Conservation (phyloP, 2,888 invertebrate species). For the Allolobophora icterica region DNA sequence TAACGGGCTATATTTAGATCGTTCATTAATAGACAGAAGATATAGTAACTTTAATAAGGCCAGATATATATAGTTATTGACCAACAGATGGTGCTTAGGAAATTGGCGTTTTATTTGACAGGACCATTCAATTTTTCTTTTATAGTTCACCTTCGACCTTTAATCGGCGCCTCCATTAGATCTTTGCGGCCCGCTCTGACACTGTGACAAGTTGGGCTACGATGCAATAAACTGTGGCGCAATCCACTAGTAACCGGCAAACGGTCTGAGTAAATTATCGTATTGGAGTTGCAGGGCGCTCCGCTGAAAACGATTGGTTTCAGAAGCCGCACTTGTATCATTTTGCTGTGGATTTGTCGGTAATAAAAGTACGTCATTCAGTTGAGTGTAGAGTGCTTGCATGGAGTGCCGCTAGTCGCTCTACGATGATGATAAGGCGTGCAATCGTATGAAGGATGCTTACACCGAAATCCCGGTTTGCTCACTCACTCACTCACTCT, state of each 20-base stretch:
- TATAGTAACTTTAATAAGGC: not conserved
- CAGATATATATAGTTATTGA: not conserved
- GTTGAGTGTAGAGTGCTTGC: not conserved
- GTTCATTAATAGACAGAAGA: not conserved
- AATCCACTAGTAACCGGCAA: not conserved
- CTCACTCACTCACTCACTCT: too few species aligned
- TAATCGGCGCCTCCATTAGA: not conserved
- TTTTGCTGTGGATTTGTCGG: not conserved
- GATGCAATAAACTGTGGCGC: not conserved
- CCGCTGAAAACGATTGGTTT: not conserved
- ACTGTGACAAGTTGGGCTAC: not conserved
- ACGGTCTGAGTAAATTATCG: not conserved
- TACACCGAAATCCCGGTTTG: not conserved
- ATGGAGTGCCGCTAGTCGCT: not conserved
- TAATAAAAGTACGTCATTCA: not conserved
- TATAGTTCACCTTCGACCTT: conserved; percentile 8
- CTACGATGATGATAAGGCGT: not conserved
- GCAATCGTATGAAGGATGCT: not conserved
- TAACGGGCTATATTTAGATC: not conserved
- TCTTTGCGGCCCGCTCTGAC: not conserved
- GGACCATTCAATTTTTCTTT: not conserved
- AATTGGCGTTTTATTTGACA: conserved; percentile 17
- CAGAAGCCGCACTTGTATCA: not conserved
- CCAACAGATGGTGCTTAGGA: not conserved
- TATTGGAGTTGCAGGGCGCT: not conserved